phyloP scores from a whole-genome alignment of 1,140 invertebrate genomes.

The Myzus persicae region DNA sequence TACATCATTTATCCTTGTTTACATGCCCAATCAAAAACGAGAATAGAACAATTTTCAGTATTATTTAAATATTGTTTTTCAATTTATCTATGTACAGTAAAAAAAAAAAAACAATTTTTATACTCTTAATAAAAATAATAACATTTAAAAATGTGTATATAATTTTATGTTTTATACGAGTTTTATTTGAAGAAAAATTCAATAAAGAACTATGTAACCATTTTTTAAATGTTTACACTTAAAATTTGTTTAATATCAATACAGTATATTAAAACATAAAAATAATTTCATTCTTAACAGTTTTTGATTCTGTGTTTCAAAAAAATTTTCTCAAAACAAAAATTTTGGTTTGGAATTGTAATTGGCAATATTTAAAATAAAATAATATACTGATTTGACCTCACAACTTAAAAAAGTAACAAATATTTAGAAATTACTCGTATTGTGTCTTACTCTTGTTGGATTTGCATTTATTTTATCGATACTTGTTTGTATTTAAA shows the following conservation, averaged over 20 bases:
- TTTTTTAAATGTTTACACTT: not conserved
- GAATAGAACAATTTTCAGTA: too few species aligned
- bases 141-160: not conserved
- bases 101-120: not conserved
- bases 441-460: not conserved
- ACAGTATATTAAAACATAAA: too few species aligned
- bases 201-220: not conserved
- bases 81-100: too few species aligned
- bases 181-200: not conserved
- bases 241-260: too few species aligned
- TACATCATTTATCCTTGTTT: too few species aligned
- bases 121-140: not conserved
- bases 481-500: not conserved
- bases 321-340: not conserved
- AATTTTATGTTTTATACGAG: not conserved
- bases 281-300: not conserved
- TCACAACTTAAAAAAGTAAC: not conserved
- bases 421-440: not conserved
- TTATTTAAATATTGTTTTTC: too few species aligned
- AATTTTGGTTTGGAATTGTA: not conserved
- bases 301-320: not conserved
- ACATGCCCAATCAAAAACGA: too few species aligned
- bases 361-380: not conserved
- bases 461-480: not conserved
- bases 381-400: not conserved